phyloP scores from a whole-genome alignment of 2,797 vertebrate genomes.

The Nothura maculosa region DNA sequence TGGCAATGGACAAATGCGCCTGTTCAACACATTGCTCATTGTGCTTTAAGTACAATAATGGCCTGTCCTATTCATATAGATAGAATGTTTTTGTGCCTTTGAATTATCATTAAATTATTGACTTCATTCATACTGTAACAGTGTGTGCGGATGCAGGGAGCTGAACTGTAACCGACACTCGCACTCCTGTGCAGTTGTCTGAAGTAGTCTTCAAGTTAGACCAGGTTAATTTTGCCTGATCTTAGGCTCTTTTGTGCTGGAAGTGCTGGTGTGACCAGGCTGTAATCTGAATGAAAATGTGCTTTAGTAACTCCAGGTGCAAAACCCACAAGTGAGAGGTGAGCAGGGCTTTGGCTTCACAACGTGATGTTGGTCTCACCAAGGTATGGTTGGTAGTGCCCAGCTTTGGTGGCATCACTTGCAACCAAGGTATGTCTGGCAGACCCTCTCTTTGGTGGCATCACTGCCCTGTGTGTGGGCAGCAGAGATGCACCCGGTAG shows the following conservation, averaged over 20 bases:
- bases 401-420: too few species aligned
- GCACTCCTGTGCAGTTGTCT: background rate
- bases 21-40: background rate
- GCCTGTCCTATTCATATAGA: background rate
- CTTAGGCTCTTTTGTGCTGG: accelerated
- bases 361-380: background rate
- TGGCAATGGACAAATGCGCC: background rate
- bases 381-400: background rate
- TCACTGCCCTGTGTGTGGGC: background rate
- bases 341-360: background rate
- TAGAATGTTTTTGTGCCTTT: background rate
- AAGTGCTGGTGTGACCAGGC: background rate
- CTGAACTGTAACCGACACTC: background rate
- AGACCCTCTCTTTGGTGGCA: background rate
- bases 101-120: background rate
- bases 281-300: background rate
- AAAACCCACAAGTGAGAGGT: accelerated
- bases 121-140: background rate
- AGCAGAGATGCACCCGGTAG: accelerated
- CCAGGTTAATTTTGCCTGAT: background rate
- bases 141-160: background rate
- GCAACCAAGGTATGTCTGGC: background rate
- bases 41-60: background rate
- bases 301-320: background rate
- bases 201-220: background rate